These are phyloP conservation scores for Antitype chi DNA, from an alignment of 2,888 invertebrate species.

Conservation along the genomic window DNA sequence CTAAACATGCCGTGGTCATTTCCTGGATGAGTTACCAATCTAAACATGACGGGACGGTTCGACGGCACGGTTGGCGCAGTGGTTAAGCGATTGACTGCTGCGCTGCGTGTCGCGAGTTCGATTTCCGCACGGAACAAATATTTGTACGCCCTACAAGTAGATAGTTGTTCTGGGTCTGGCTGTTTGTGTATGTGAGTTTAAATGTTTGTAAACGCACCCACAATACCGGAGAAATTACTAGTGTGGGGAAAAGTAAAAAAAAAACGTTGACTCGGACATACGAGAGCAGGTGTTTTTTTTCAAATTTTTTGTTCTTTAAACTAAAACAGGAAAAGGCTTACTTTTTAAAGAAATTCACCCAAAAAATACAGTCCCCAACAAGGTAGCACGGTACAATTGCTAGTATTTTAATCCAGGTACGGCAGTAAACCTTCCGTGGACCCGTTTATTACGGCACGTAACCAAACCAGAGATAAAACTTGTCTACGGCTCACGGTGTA, in stretches of 20 bases:
- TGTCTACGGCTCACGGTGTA: constrained; percentile 28
- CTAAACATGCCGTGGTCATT: neutral
- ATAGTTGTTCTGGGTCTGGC: no score
- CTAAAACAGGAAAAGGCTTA: neutral
- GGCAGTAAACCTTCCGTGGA: constrained; percentile 37
- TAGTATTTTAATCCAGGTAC: constrained; percentile 35
- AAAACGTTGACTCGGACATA: neutral
- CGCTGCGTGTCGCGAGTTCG: no score
- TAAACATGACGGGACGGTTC: no score
- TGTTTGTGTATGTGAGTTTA: no score
- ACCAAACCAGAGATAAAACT: constrained; percentile 55
- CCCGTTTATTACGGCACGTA: constrained; percentile 53
- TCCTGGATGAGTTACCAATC: neutral
- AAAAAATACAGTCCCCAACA: constrained; percentile 7
- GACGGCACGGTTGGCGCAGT: no score
- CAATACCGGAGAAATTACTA: no score
- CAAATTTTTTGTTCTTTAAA: neutral
- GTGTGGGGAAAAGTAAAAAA: no score
- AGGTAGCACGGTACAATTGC: constrained; percentile 13
- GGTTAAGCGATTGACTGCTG: no score
- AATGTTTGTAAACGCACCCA: no score
- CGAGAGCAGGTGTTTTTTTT: neutral
- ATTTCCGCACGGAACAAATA: no score
- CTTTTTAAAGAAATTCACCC: neutral
- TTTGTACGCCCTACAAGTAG: no score